phyloP scores from a whole-genome alignment of 2,888 invertebrate species.

The Scaptomyza cyrtandrae region DNA sequence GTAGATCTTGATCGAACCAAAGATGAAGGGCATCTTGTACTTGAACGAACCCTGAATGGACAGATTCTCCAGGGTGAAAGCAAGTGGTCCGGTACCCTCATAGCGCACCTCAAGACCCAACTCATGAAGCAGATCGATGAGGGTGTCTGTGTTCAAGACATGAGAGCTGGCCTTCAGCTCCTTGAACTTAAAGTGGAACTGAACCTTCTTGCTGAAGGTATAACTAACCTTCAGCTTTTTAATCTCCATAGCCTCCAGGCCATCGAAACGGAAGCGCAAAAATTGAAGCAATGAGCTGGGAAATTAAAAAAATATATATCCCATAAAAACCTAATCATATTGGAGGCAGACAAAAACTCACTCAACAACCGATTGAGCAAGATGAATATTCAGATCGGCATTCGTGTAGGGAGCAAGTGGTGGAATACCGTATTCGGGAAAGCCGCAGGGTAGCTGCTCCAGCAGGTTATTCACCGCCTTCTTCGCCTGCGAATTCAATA shows the following conservation, averaged over 20 bases:
- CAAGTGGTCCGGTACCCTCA: constrained; percentile 74
- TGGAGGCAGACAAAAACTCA: constrained; percentile 52
- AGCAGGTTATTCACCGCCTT: constrained; percentile 66
- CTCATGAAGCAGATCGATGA: constrained; percentile 66
- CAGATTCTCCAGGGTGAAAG: constrained; percentile 73
- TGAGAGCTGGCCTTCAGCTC: constrained; percentile 68
- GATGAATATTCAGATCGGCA: constrained; percentile 70
- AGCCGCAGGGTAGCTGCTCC: constrained; percentile 82
- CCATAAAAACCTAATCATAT: neutral
- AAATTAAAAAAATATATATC: neutral
- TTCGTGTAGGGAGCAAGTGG: constrained; percentile 82
- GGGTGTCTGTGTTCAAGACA: constrained; percentile 63
- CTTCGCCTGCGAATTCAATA: constrained; percentile 77
- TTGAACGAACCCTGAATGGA: constrained; percentile 79
- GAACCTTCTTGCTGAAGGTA: constrained; percentile 75
- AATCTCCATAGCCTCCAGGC: constrained; percentile 74
- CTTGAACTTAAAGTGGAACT: constrained; percentile 71
- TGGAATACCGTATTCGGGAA: constrained; percentile 77
- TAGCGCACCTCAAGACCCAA: constrained; percentile 76
- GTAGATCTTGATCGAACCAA: constrained; percentile 80
- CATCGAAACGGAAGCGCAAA: constrained; percentile 81
- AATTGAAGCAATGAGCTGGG: constrained; percentile 66
- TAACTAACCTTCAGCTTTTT: constrained; percentile 78
- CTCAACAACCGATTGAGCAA: constrained; percentile 70
- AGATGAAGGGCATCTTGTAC: constrained; percentile 80